phyloP scores from a whole-genome alignment of 2,888 invertebrate genomes.

The Platynereis dumerilii region DNA sequence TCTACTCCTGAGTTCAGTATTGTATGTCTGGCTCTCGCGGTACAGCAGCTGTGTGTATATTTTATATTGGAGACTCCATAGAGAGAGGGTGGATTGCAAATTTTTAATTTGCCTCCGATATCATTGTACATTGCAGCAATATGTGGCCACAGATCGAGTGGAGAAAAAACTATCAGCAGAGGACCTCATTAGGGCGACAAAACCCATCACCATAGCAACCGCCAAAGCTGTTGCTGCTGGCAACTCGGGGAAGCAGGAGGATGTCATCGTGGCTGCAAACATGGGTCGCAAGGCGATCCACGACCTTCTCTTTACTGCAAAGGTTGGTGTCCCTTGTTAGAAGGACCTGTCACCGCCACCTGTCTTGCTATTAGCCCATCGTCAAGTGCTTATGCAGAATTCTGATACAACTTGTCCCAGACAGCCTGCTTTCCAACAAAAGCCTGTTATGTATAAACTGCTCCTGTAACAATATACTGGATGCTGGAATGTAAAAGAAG shows the following conservation, averaged over 20 bases:
- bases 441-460: no score
- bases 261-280: constrained; percentile 92
- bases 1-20: neutral
- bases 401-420: neutral
- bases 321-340: constrained; percentile 65
- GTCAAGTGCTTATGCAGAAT: neutral
- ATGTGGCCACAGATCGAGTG: constrained; percentile 68
- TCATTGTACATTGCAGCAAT: constrained; percentile 28
- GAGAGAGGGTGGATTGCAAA: neutral
- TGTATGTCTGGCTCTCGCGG: no score
- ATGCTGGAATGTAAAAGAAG: no score
- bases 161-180: constrained; percentile 77
- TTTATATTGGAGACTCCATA: neutral
- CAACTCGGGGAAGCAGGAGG: constrained; percentile 88
- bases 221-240: constrained; percentile 94
- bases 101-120: neutral
- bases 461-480: no score
- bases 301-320: constrained; percentile 88
- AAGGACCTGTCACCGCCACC: neutral
- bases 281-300: constrained; percentile 94
- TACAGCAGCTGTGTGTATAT: no score
- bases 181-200: constrained; percentile 90
- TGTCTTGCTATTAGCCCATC: neutral
- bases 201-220: constrained; percentile 91
- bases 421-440: no score